Base-by-base conservation (phyloP, 2,113 vertebrate genomes). In the Caranx melampygus region DNA sequence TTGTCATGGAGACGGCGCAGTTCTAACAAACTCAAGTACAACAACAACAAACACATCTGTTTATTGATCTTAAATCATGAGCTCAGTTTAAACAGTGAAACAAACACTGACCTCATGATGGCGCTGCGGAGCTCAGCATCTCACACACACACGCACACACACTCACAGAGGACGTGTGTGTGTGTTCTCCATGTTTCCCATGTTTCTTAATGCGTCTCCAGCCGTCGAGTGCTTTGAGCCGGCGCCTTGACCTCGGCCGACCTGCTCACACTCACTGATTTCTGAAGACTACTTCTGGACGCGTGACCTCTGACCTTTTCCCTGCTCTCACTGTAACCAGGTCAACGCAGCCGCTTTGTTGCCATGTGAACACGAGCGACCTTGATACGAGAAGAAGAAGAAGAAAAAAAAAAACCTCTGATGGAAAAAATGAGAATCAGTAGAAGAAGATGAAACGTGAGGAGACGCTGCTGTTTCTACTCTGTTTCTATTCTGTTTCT, bases 271-370 rank as follows among this genome's bases (percentile, higher is more conserved):
- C 72, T 35, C 62, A 74, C 9, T 34, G 78, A 49, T 75, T 82
- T 79, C 74, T 82, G 71, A 79, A 73, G 75, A 79, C 13, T 82
- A 76, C 79, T 79, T 79, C 47, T 65, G 71, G 58, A 76, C 0
- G 57, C 35, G 6, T 58, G 79, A 80, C 86, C 86, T 83, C 47
- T 64, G 79, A 85, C 82, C 82, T 62, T 6, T 35, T 35, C 3
- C 45, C 40, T 18, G 4, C 11, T 3, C 11, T 3, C 11, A 42
- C 65, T 52, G 49, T 58, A 75, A 51, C 59, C 20, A 16, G 31
- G 37, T 65, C 47, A 59, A 21, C n/a, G 42, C 14, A 42, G 16
- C 62, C 33, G 18, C 40, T 42, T 11, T 42, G 8, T 42, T 9
- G 2, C 40, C 40, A 42, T 3, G 8, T 42, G 40, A 42, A 6